Evolutionary conservation across 1,140 invertebrate species (phyloP).

Genomic region (Caenorhabditis latens): DNA sequence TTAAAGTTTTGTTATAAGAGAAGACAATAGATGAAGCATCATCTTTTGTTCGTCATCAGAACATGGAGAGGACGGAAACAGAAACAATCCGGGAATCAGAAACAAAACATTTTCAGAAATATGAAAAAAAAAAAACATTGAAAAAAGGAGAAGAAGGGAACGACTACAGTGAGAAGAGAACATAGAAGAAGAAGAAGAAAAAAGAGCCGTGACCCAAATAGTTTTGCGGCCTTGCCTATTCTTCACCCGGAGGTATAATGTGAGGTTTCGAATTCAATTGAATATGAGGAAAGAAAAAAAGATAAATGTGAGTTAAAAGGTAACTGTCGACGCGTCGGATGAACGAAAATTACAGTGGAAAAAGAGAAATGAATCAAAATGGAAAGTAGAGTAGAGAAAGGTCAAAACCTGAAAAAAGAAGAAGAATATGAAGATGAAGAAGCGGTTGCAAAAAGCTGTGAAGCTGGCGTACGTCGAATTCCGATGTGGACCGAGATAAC

Average conservation of each 20-base stretch:
- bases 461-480: conserved; percentile 25
- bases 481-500: conserved; percentile 53
- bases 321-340: conserved; percentile 14
- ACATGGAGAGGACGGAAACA: background rate
- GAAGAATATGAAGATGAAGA: background rate
- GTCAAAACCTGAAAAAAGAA: conserved; percentile 12
- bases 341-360: conserved; percentile 5
- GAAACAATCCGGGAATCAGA: conserved; percentile 28
- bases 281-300: conserved; percentile 18
- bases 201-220: conserved; percentile 40
- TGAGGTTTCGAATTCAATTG: conserved; percentile 35
- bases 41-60: conserved; percentile 40
- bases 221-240: conserved; percentile 33
- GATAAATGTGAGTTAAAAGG: conserved; percentile 55
- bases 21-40: conserved; percentile 42
- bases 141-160: background rate
- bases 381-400: conserved; percentile 16
- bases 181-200: background rate
- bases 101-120: conserved; percentile 48
- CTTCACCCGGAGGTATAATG: conserved; percentile 19
- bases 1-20: background rate
- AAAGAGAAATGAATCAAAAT: background rate
- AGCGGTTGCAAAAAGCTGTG: conserved; percentile 23
- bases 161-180: background rate
- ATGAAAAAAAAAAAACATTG: background rate